Base-by-base conservation (phyloP, 2,888 invertebrate genomes). In the Limnephilus auricula region DNA sequence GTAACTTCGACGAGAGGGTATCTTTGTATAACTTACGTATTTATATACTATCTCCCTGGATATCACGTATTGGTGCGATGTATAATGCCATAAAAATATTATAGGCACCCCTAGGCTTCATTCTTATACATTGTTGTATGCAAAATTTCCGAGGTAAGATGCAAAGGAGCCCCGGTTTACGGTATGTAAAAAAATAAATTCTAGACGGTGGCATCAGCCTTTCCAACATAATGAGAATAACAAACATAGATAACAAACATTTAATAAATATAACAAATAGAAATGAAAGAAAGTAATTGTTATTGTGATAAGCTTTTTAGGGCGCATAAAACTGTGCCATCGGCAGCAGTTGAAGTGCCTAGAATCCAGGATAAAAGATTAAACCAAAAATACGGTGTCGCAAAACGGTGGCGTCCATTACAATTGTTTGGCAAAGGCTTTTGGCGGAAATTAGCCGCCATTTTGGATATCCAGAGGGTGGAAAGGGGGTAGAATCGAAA, bases 371-470 rank as follows among this genome's bases (percentile, higher is more conserved):
- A 87, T 87, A 87, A 78, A 78, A 87, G 78, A 65, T 65, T 34
- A 87, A 87, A 87, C 87, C 87, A 32, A 87, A 87, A 87, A 50
- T 78, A 87, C 32, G 78, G 78, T 87, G 78, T 87, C 87, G 87
- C 87, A 87, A 87, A 87, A 78, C 87, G 50, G 87, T 65, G 34
- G 87, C 87, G 87, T 87, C 87, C 87, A 65, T 87, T 65, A 87
- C 87, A 87, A 87, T 87, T 87, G 78, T 87, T 87, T 87, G 87
- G 87, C 87, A 87, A 65, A 65, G 87, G 65, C 65, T 87, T 87
- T 87, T 87, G 87, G 87, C 87, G 65, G 87, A 78, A 87, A 87
- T 87, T 78, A 87, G 78, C 65, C 87, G 78, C 87, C 87, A 87
- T 87, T 87, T 87, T 87, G 87, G 87, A 34, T 31, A 13, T 25